Evolutionary conservation across 2,797 vertebrate genomes (phyloP), one percentile per base, ranked within the genome.

Genomic region (Microcaecilia unicolor): DNA sequence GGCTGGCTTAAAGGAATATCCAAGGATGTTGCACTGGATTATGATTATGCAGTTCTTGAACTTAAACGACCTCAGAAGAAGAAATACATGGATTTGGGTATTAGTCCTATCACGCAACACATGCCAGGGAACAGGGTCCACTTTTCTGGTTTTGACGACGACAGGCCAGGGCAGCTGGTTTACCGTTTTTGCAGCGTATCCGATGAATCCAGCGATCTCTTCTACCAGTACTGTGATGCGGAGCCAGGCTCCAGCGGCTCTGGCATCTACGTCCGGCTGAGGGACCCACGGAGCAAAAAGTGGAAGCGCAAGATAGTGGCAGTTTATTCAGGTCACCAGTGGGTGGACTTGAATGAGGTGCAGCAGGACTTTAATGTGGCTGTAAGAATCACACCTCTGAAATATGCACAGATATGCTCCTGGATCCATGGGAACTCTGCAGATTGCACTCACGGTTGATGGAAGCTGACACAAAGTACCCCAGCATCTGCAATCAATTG

Each of bases 341-440:
- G 91, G 93, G 89, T 96, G 63, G 89, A 97, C 5, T 76, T 95
- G 13, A 73, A 80, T 1, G 91, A 91, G 0, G 51, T 56, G 25
- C 91, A 90, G 69, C 90, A 91, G 88, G 93, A 98, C 84, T 98
- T 91, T 74, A 99, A 99, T 7, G 90, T 98, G 44, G 95, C 92
- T 0, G 93, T 97, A 34, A 83, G 95, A 72, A 96, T 99, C 69
- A 99, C 95, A 1, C 93, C 94, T 5, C 78, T 89, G 18, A 99
- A 98, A 66, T 97, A 88, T 1, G 92, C 93, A 26, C 95, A 99
- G 74, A 94, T 99, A 67, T 98, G 94, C 64, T 82, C 83, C 70
- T 99, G 95, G 95, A 76, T 98, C 61, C 87, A 92, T 1, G 93
- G 93, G 5, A 83, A 91, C 22, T 84, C 85, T 1, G 83, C 75